phyloP scores from a whole-genome alignment of 1,140 invertebrate species.

The Yoshiicerus persimilis region DNA sequence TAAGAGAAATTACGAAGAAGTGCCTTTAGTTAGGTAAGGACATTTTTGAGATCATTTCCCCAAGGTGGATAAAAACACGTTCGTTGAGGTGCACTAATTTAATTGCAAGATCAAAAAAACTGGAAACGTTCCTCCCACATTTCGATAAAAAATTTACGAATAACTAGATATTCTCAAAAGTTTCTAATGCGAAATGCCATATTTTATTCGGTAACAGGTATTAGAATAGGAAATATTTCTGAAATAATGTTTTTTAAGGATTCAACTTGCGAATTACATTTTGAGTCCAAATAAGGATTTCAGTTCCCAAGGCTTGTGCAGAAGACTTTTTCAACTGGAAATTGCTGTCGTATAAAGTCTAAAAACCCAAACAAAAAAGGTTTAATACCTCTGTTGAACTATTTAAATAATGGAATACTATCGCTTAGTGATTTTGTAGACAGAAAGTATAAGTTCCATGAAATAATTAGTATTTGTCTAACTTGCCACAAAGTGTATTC shows the following conservation, averaged over 20 bases:
- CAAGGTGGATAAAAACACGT: too few relatives aligned
- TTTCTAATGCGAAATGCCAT: too few relatives aligned
- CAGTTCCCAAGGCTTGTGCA: conserved; percentile 60
- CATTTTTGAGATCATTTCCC: too few relatives aligned
- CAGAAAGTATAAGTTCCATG: conserved; percentile 66
- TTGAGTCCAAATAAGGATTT: conserved; percentile 75
- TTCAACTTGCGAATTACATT: conserved; percentile 61
- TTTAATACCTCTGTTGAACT: background rate
- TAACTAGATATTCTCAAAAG: too few relatives aligned
- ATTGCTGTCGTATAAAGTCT: conserved; percentile 31
- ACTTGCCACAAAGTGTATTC: background rate
- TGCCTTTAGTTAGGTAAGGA: too few relatives aligned
- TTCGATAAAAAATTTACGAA: too few relatives aligned
- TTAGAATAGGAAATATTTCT: too few relatives aligned
- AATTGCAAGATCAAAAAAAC: too few relatives aligned
- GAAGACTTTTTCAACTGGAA: background rate
- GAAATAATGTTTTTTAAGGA: too few relatives aligned
- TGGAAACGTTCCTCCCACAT: too few relatives aligned
- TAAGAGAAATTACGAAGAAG: background rate
- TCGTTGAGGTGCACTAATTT: too few relatives aligned
- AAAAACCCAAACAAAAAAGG: background rate
- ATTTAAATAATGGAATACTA: conserved; percentile 71
- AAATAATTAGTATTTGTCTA: conserved; percentile 54
- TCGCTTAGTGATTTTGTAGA: conserved; percentile 72
- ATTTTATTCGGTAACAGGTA: too few relatives aligned